Base-by-base conservation (phyloP, 2,797 vertebrate species). In the Myotis myotis region DNA sequence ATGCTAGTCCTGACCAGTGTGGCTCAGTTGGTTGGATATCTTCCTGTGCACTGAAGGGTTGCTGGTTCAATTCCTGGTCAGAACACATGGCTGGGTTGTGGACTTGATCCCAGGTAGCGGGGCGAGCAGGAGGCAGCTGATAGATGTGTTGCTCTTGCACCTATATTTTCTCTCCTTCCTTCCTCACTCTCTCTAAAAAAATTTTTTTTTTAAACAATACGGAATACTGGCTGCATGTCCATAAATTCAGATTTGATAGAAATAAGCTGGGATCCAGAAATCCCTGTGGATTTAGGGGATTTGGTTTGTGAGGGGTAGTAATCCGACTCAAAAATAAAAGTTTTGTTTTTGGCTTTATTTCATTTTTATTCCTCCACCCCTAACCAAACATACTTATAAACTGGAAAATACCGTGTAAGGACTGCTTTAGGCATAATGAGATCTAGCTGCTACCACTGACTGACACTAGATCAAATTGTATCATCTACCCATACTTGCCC, bases 161-260 rank as follows among this genome's bases (percentile, higher is more conserved):
- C 60, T 15, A 60, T 60, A 30, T 62, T 62, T 30, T 62, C 28
- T 62, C 13, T 62, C 60, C 28, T 62, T 28, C 53, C 53, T 53
- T 53, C 57, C 28, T 53, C 51, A 6, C 51, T 62, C 60, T 62
- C 60, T 62, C 60, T 30, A 30, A 30, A 62, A 30, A 62, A 64
- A 30, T 30, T 15, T 0, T 62, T 62, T 60, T 13, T 44, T 44
- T 44, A 9, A 51, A 30, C 16, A n/a, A 64, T 30, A 12, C 23
- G 83, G 19, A 20, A 84, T 92, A 36, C 62, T 81, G 23, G 17
- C 19, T 89, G 7, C 44, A 9, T 68, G 53, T 33, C 28, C 23
- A 23, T 62, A 82, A 71, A 82, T 88, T 92, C 74, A 70, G 53
- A 57, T 93, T 84, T 71, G 16, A 23, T 90, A 76, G 83, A 86